These are phyloP conservation scores for Drosophila subpulchrella DNA, from an alignment of 1,140 invertebrate species.

Conservation along the genomic window DNA sequence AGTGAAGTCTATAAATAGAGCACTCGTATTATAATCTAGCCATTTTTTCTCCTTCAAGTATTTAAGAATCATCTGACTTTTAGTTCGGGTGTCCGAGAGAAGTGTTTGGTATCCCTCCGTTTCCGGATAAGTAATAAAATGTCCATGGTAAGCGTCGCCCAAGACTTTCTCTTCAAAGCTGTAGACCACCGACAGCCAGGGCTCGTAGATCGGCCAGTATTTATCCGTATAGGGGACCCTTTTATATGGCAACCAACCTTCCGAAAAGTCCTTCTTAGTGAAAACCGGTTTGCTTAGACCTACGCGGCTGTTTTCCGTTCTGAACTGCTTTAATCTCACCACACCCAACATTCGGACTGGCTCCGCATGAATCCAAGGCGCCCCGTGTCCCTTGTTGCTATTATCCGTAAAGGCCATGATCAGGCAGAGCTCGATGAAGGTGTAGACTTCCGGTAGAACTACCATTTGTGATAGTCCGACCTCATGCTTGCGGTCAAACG, in stretches of 20 bases:
- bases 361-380: slow-evolving; percentile 42
- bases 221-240: slow-evolving; percentile 51
- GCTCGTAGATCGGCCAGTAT: slow-evolving; percentile 66
- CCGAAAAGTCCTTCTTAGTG: slow-evolving; percentile 21
- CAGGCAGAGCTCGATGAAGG: slow-evolving; percentile 36
- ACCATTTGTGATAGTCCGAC: slow-evolving; percentile 18
- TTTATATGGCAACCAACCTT: slow-evolving; percentile 60
- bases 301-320: background rate
- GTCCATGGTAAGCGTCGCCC: slow-evolving; percentile 23
- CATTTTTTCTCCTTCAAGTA: slow-evolving; percentile 50
- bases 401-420: slow-evolving; percentile 44
- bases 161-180: slow-evolving; percentile 4
- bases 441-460: slow-evolving; percentile 35
- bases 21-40: slow-evolving; percentile 59
- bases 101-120: slow-evolving; percentile 46
- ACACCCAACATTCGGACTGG: slow-evolving; percentile 49
- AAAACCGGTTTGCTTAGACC: slow-evolving; percentile 20
- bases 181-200: slow-evolving; percentile 45
- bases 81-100: slow-evolving; percentile 36
- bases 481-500: slow-evolving; percentile 5
- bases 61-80: slow-evolving; percentile 53
- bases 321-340: slow-evolving; percentile 60
- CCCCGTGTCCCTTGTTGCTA: background rate
- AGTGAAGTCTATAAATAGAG: slow-evolving; percentile 71
- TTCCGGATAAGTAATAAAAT: slow-evolving; percentile 45